These are phyloP conservation scores for Andrena bucephala DNA, from an alignment of 2,888 invertebrate species.

Conservation along the genomic window DNA sequence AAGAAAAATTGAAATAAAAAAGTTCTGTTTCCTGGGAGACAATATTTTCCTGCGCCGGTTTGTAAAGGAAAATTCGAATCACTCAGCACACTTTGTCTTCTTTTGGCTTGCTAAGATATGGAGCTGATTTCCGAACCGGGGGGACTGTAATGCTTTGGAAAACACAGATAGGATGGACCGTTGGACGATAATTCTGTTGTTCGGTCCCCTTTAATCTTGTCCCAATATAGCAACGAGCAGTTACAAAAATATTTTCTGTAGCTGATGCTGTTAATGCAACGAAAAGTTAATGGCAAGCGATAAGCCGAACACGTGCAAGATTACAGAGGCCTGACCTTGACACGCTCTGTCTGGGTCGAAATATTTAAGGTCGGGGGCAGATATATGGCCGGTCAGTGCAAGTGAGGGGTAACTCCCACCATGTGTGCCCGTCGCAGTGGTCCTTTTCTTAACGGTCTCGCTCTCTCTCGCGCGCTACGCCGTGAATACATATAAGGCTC, in stretches of 20 bases:
- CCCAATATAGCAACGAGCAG: background rate
- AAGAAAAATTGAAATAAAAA: too few relatives aligned
- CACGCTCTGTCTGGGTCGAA: background rate
- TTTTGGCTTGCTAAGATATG: background rate
- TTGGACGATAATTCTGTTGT: background rate
- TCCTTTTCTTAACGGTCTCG: too few relatives aligned
- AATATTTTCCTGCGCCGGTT: too few relatives aligned
- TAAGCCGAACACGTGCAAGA: slow-evolving; percentile 10
- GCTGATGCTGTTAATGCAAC: background rate
- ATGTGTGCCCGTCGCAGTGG: too few relatives aligned
- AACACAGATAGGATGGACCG: background rate
- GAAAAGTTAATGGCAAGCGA: background rate
- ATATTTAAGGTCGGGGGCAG: background rate
- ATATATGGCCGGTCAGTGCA: too few relatives aligned
- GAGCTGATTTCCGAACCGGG: too few relatives aligned
- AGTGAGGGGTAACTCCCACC: too few relatives aligned
- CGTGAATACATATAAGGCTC: too few relatives aligned
- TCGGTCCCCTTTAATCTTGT: background rate
- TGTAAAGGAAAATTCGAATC: too few relatives aligned
- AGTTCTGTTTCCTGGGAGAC: too few relatives aligned
- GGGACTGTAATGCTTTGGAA: background rate
- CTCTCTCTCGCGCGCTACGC: too few relatives aligned
- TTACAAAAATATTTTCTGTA: background rate
- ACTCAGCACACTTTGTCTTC: too few relatives aligned
- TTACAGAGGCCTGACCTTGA: slow-evolving; percentile 19